Base-by-base conservation (phyloP, 2,113 vertebrate genomes). In the Hippocampus guttulatus region DNA sequence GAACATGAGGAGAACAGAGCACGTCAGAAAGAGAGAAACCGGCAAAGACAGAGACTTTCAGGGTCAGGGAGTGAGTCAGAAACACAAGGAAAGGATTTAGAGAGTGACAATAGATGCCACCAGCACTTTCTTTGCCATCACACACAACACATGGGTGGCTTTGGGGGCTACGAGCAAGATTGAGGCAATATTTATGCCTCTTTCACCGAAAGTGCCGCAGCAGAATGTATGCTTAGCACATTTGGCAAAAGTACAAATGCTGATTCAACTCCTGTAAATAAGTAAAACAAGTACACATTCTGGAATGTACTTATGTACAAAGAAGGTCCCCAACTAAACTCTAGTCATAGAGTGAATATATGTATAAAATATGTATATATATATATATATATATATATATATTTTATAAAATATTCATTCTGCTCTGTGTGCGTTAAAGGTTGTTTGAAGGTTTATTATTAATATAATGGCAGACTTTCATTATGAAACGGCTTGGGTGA, bases 1-100 rank as follows among this genome's bases (percentile, higher is more conserved):
- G 71, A 83, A 73, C 75, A 81, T 52, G 52, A 85, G 71, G 51
- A 74, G 75, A 51, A 74, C 85, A 79, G 75, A 87, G 86, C 75
- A 75, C 84, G 85, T 83, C 80, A 87, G 61, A 81, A 72, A 86
- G 30, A 41, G 65, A 84, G 66, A 82, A 85, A 84, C 33, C 64
- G 38, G 67, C 71, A 76, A 68, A 81, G 83, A 87, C 84, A 81
- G 73, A 85, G 79, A 82, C 79, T 80, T 74, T 18, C 77, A 75
- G 81, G 83, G 81, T 81, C 80, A 75, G 58, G 68, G 73, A 67
- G 52, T 84, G 81, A 80, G 75, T 85, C 76, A 83, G 68, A 80
- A 70, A 76, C 25, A 75, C 60, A 75, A 76, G 69, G 64, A 73
- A 77, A 70, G 15, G 60, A 77, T 80, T 76, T 30, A 30, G 40